These are phyloP conservation scores for Lytechinus pictus DNA, from an alignment of 35 echinoderm and acorn worm genomes.

Conservation along the genomic window DNA sequence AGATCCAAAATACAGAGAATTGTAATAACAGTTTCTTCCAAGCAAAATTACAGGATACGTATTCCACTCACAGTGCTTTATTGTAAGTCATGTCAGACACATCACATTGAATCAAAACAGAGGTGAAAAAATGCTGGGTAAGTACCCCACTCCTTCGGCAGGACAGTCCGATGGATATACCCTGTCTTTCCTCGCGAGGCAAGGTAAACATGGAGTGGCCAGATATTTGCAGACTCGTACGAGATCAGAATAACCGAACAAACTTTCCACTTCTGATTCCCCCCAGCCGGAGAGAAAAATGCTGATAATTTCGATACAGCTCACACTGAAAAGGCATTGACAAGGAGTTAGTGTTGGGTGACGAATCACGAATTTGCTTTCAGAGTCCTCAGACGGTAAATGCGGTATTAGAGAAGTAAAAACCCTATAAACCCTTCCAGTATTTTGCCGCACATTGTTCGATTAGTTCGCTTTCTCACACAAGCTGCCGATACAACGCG, in stretches of 20 bases:
- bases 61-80: neutral
- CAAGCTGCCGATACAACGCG: neutral
- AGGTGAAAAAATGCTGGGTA: neutral
- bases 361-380: neutral
- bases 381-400: neutral
- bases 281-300: neutral
- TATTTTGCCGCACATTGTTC: neutral
- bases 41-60: neutral
- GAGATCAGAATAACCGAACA: slow-evolving; percentile 19
- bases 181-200: neutral
- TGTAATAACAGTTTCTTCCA: neutral
- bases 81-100: neutral
- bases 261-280: neutral
- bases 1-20: neutral
- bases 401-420: neutral
- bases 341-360: neutral
- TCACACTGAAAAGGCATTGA: neutral
- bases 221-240: neutral
- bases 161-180: neutral
- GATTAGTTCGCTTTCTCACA: neutral
- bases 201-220: slow-evolving; percentile 21
- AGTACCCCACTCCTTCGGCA: neutral
- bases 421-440: neutral
- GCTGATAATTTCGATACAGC: slow-evolving; percentile 11
- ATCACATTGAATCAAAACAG: neutral